These are phyloP conservation scores for Hybognathus amarus DNA, from an alignment of 2,797 vertebrate genomes.

Conservation along the genomic window DNA sequence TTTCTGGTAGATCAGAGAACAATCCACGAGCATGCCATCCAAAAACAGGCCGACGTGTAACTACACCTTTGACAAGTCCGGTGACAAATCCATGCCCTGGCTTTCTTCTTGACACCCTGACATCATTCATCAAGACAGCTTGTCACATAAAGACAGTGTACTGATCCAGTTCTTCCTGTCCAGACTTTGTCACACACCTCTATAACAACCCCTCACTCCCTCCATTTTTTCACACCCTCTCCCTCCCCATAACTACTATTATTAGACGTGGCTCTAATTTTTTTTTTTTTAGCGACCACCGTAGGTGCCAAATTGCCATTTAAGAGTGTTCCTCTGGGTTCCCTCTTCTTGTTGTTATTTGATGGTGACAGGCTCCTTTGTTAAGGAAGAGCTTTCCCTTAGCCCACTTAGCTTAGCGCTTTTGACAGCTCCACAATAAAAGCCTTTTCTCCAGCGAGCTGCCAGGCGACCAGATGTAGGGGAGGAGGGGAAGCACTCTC, in stretches of 20 bases:
- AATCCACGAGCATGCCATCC: not conserved
- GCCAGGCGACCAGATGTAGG: slow-evolving; percentile 76
- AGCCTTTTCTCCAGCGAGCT: slow-evolving; percentile 73
- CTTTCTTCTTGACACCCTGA: slow-evolving; percentile 1
- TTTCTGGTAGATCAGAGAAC: not conserved
- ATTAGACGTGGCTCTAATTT: slow-evolving; percentile 67
- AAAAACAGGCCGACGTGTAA: not conserved
- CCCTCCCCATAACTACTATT: slow-evolving; percentile 61
- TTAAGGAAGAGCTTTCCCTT: slow-evolving; percentile 74
- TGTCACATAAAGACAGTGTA: not conserved
- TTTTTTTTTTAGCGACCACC: slow-evolving; percentile 73
- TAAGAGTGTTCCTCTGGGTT: slow-evolving; percentile 69
- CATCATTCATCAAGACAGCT: not conserved
- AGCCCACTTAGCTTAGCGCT: slow-evolving; percentile 75
- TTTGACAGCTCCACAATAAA: slow-evolving; percentile 81
- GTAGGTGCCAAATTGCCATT: slow-evolving; percentile 76
- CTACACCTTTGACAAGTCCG: not conserved
- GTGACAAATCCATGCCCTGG: not conserved
- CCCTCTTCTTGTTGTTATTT: slow-evolving; percentile 71
- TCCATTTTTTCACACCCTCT: not conserved
- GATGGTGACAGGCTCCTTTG: slow-evolving; percentile 76
- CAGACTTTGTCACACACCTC: slow-evolving; percentile 15
- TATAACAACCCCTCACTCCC: not conserved
- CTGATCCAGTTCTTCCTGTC: not conserved
- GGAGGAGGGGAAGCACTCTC: slow-evolving; percentile 70